phyloP scores from a whole-genome alignment of 2,113 vertebrate genomes.

The Malurus elegans region DNA sequence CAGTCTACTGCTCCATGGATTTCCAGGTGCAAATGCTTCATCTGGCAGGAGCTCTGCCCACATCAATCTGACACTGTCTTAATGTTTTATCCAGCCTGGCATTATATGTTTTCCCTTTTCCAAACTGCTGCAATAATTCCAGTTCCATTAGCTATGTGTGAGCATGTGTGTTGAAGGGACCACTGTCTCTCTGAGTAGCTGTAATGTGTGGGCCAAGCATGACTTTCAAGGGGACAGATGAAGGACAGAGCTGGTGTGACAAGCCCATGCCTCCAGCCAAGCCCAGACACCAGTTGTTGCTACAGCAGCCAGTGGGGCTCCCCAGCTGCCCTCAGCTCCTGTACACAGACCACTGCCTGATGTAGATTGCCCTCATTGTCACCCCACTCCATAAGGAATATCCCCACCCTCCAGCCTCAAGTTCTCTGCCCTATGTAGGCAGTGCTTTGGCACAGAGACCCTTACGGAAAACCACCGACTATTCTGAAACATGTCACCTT shows the following conservation, averaged over 20 bases:
- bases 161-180: background rate
- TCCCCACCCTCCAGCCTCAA: background rate
- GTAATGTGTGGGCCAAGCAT: rapidly evolving
- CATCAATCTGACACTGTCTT: background rate
- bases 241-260: background rate
- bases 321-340: background rate
- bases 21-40: conserved; percentile 27
- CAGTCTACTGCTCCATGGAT: background rate
- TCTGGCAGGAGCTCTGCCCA: background rate
- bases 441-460: background rate
- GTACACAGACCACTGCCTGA: background rate
- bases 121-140: background rate
- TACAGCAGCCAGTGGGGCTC: background rate
- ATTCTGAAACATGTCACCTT: background rate
- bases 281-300: background rate
- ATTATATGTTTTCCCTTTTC: background rate
- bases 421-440: background rate
- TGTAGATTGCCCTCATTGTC: background rate
- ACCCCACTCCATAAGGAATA: background rate
- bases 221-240: background rate
- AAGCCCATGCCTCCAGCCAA: background rate
- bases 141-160: background rate
- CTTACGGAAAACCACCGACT: rapidly evolving
- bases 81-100: background rate
- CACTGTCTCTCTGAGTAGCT: rapidly evolving